A percentile compares a stretch with the other conserved stretches of the same genome.
Conservation (phyloP, 2,113 vertebrate genomes). For the Sisor rabdophorus region DNA sequence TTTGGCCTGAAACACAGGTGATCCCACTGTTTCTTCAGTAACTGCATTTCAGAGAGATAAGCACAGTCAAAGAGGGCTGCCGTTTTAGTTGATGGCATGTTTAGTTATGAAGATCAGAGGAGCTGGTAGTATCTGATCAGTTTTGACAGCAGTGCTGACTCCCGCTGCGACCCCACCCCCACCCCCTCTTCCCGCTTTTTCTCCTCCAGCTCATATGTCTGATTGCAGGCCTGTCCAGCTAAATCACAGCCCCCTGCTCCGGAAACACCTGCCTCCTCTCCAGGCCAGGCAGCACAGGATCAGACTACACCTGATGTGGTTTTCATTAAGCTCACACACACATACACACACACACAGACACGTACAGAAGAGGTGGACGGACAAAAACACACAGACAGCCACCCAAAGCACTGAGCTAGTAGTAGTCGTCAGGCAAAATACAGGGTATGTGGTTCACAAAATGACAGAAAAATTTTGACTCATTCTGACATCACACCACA, state of each 20-base stretch:
- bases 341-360: slow-evolving; percentile 36
- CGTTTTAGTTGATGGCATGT: slow-evolving; percentile 41
- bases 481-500: not conserved
- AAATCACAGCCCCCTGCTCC: slow-evolving; percentile 60
- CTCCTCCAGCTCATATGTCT: slow-evolving; percentile 56
- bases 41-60: slow-evolving; percentile 4
- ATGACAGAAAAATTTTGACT: slow-evolving; percentile 16
- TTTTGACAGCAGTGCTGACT: slow-evolving; percentile 64
- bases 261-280: slow-evolving; percentile 65
- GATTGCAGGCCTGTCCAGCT: slow-evolving; percentile 69
- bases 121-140: slow-evolving; percentile 58
- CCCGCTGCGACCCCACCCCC: slow-evolving; percentile 47
- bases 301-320: slow-evolving; percentile 62
- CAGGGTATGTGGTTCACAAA: not conserved
- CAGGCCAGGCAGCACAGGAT: slow-evolving; percentile 50
- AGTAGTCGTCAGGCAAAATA: not conserved
- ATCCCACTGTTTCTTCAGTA: slow-evolving; percentile 30
- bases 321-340: slow-evolving; percentile 64
- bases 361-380: slow-evolving; percentile 35
- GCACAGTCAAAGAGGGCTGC: slow-evolving; percentile 24
- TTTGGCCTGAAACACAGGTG: not conserved
- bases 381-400: slow-evolving; percentile 6
- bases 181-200: slow-evolving; percentile 20
- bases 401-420: not conserved
- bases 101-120: slow-evolving; percentile 49